Evolutionary conservation across 2,113 vertebrate genomes (phyloP).

Genomic region (Oncorhynchus clarkii): DNA sequence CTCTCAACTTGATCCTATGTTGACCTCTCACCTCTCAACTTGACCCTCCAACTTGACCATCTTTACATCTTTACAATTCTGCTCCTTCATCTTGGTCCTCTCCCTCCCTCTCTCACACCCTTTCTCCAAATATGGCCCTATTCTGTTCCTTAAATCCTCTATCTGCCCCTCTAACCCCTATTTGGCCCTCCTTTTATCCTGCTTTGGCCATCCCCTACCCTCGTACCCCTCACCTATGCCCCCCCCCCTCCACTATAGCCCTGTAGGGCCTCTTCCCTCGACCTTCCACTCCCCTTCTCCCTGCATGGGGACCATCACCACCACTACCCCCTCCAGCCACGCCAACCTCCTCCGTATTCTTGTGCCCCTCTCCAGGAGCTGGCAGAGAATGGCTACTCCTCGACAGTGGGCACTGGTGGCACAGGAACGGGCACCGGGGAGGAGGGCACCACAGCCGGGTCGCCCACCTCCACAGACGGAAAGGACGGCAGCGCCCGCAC

Average conservation of each 20-base stretch:
- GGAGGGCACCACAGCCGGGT: constrained; percentile 41
- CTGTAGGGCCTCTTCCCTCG: neutral
- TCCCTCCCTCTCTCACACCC: neutral
- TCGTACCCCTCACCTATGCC: neutral
- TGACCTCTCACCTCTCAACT: neutral
- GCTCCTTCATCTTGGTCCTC: neutral
- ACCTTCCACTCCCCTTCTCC: neutral
- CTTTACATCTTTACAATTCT: neutral
- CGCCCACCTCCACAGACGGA: constrained; percentile 61
- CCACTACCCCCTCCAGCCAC: neutral
- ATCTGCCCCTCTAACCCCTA: neutral
- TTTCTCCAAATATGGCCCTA: neutral
- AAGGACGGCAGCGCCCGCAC: constrained; percentile 70
- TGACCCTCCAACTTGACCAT: neutral
- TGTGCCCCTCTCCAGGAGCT: constrained; percentile 78
- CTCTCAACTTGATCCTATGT: too few species aligned
- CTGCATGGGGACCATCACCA: neutral
- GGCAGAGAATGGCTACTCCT: constrained; percentile 84
- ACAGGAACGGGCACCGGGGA: constrained; percentile 67
- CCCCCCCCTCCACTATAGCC: neutral
- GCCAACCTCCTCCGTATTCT: neutral
- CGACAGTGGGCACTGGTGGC: constrained; percentile 60
- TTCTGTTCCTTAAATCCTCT: neutral
- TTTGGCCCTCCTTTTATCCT: neutral
- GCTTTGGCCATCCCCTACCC: neutral